Evolutionary conservation across 53 echinoderm and acorn worm species (phyloP).

Genomic region (Stichopus horrens): DNA sequence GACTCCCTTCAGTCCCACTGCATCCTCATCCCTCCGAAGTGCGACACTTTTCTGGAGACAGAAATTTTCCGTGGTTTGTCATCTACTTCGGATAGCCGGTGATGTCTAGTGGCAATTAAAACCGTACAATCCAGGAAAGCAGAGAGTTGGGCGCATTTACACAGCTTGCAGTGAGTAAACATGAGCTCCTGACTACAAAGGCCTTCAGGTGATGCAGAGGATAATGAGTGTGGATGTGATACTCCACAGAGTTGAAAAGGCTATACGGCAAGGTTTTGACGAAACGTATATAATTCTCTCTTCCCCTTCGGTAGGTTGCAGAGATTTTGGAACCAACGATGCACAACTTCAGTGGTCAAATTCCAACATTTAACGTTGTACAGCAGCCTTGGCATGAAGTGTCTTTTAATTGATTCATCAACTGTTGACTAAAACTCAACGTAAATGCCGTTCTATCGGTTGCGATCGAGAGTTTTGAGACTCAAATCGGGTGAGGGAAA

Average conservation of each 20-base stretch:
- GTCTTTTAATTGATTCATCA: no score
- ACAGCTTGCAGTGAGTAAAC: slow-evolving; percentile 46
- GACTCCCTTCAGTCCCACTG: background rate
- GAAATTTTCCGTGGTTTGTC: background rate
- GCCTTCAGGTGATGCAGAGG: slow-evolving; percentile 38
- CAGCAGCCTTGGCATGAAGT: no score
- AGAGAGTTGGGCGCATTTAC: slow-evolving; percentile 38
- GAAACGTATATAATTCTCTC: background rate
- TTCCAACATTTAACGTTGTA: no score
- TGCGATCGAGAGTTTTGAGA: no score
- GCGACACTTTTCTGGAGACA: background rate
- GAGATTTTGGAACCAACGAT: no score
- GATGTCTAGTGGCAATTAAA: slow-evolving; percentile 46
- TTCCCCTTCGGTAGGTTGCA: no score
- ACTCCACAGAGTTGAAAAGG: slow-evolving; percentile 24
- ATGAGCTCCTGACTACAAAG: slow-evolving; percentile 40
- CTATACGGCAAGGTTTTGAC: slow-evolving; percentile 16
- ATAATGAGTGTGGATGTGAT: slow-evolving; percentile 40
- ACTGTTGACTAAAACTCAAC: no score
- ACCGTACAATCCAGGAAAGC: slow-evolving; percentile 12
- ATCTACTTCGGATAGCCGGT: slow-evolving; percentile 27
- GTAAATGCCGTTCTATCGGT: no score
- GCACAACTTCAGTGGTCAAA: no score
- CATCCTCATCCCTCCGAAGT: background rate
- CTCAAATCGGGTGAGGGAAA: no score